Evolutionary conservation across 2,797 vertebrate genomes (phyloP).

Genomic region (Strix occidentalis): DNA sequence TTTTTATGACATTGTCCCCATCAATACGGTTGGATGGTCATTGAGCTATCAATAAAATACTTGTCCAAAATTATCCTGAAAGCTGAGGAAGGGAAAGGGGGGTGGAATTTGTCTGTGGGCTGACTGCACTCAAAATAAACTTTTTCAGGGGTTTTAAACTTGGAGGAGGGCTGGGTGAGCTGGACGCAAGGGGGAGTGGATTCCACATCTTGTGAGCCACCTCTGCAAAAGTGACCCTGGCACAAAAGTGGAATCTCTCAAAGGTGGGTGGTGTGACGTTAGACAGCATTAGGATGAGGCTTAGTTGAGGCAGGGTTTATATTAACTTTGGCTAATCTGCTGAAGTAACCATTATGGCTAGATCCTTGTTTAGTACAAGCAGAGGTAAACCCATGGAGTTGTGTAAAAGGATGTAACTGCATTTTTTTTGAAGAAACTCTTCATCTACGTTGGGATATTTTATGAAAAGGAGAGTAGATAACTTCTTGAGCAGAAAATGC

Average conservation of each 20-base stretch:
- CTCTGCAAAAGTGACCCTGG: conserved; percentile 55
- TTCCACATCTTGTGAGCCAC: conserved; percentile 62
- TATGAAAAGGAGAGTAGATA: neutral
- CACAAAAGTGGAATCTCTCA: conserved; percentile 59
- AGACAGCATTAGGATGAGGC: conserved; percentile 6
- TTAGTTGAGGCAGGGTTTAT: neutral
- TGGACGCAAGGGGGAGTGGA: conserved; percentile 53
- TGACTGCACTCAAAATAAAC: conserved; percentile 49
- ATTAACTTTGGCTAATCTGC: conserved; percentile 43
- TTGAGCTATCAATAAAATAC: neutral
- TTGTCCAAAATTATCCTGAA: neutral
- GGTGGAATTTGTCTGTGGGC: conserved; percentile 20
- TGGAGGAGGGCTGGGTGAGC: conserved; percentile 59
- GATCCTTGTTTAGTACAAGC: neutral
- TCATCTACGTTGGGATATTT: neutral
- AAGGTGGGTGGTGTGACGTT: conserved; percentile 60
- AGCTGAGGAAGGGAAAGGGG: neutral
- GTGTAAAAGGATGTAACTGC: neutral
- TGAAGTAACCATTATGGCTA: conserved; percentile 3
- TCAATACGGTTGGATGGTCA: neutral
- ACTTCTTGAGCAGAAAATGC: neutral
- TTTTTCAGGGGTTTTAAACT: conserved; percentile 68
- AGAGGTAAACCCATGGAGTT: neutral
- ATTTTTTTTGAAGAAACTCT: neutral
- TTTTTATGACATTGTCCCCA: neutral